A percentile compares a stretch with the other conserved stretches of the same genome.
Conservation (phyloP, 2,888 invertebrate species). For the Himalopsyche kuldschensis region DNA sequence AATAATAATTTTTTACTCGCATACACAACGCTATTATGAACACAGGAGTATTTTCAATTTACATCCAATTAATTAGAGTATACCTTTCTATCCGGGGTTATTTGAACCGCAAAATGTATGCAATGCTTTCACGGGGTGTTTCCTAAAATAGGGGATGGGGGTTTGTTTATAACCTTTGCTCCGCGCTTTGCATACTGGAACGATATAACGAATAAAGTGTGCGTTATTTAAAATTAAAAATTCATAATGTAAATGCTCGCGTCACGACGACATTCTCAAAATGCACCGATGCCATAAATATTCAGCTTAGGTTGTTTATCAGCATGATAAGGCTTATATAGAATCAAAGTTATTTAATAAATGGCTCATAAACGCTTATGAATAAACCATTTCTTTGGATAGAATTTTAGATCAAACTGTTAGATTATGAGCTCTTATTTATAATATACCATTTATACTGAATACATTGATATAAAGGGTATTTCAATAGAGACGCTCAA, state of each 20-base stretch:
- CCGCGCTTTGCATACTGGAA: not conserved
- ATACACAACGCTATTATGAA: too few relatives aligned
- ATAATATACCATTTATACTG: too few relatives aligned
- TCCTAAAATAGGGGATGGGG: not conserved
- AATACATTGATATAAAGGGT: too few relatives aligned
- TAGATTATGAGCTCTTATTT: too few relatives aligned
- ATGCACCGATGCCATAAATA: not conserved
- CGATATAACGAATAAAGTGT: not conserved
- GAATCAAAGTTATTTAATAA: too few relatives aligned
- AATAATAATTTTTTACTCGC: too few relatives aligned
- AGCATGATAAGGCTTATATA: not conserved
- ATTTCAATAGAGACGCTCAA: too few relatives aligned
- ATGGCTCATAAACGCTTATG: too few relatives aligned
- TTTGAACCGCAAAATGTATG: not conserved
- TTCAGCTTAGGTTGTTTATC: not conserved
- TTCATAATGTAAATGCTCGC: not conserved
- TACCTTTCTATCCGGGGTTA: not conserved
- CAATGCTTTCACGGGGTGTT: not conserved
- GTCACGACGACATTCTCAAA: not conserved
- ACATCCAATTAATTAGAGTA: too few relatives aligned
- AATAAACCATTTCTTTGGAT: too few relatives aligned
- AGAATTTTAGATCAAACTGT: too few relatives aligned
- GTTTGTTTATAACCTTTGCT: not conserved
- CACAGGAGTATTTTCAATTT: too few relatives aligned
- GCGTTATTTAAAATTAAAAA: not conserved